A percentile compares a stretch with the other conserved stretches of the same genome.
Conservation (phyloP, 2,113 vertebrate genomes). For the Hippocampus abdominalis region DNA sequence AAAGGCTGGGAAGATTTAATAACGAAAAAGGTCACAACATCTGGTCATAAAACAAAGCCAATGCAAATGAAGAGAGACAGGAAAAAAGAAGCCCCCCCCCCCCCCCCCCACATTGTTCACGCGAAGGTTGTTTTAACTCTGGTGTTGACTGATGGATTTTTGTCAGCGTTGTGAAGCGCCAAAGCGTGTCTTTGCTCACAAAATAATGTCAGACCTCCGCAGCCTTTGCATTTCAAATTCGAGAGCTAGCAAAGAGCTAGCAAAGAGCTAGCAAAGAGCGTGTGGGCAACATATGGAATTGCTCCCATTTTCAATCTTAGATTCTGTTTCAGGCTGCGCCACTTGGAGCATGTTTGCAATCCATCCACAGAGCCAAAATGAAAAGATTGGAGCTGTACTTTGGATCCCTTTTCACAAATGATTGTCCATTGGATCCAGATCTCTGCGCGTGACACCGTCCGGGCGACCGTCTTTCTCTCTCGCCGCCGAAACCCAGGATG, state of each 20-base stretch:
- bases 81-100: neutral
- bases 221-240: constrained; percentile 50
- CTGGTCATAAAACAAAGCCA: constrained; percentile 38
- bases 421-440: constrained; percentile 54
- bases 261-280: constrained; percentile 10
- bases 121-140: constrained; percentile 23
- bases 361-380: constrained; percentile 16
- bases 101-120: neutral
- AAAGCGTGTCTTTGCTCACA: constrained; percentile 27
- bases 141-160: constrained; percentile 25
- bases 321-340: constrained; percentile 1
- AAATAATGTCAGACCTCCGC: constrained; percentile 26
- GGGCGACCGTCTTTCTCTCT: constrained; percentile 69
- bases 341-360: neutral
- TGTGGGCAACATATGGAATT: too few species aligned
- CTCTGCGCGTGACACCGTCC: constrained; percentile 55
- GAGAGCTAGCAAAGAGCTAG: constrained; percentile 43
- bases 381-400: constrained; percentile 48
- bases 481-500: constrained; percentile 70
- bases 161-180: constrained; percentile 11
- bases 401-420: constrained; percentile 60
- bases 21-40: constrained; percentile 25
- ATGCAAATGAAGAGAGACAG: constrained; percentile 22
- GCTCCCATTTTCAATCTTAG: constrained; percentile 1
- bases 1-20: constrained; percentile 24